These are phyloP conservation scores for Cebus imitator DNA, from an alignment of 2,113 vertebrate species.

Conservation along the genomic window DNA sequence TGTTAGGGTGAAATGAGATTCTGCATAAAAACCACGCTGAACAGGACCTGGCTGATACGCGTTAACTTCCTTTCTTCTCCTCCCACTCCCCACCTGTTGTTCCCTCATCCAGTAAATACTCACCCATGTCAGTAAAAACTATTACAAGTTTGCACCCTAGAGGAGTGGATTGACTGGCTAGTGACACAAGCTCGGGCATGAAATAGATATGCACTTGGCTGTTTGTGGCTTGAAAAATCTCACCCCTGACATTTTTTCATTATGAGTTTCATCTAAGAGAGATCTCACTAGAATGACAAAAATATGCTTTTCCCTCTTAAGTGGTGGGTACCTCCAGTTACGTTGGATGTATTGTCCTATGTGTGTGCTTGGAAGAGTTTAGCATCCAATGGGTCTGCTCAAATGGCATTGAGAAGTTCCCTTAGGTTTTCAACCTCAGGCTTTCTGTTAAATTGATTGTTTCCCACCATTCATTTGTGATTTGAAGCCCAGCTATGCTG, in stretches of 20 bases:
- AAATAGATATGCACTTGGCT: neutral
- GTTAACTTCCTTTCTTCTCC: neutral
- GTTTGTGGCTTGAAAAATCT: slow-evolving; percentile 41
- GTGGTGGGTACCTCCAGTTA: neutral
- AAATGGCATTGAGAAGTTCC: neutral
- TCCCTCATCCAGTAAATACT: no score
- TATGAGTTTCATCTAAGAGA: slow-evolving; percentile 25
- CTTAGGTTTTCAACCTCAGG: neutral
- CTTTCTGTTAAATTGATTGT: neutral
- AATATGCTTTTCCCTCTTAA: neutral
- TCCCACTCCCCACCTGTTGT: neutral
- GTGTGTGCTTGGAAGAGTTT: neutral
- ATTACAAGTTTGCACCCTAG: neutral
- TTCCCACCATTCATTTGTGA: neutral
- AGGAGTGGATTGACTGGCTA: neutral
- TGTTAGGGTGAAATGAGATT: slow-evolving; percentile 9
- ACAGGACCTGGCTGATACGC: neutral
- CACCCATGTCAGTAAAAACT: neutral
- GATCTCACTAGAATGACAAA: slow-evolving; percentile 11
- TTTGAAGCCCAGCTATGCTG: neutral
- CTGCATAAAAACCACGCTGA: neutral
- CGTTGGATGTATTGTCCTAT: neutral
- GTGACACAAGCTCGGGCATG: neutral
- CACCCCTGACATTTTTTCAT: slow-evolving; percentile 4
- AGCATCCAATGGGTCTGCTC: neutral